phyloP scores from a whole-genome alignment of 2,888 invertebrate genomes.

The Pachliopta kotzebuea region DNA sequence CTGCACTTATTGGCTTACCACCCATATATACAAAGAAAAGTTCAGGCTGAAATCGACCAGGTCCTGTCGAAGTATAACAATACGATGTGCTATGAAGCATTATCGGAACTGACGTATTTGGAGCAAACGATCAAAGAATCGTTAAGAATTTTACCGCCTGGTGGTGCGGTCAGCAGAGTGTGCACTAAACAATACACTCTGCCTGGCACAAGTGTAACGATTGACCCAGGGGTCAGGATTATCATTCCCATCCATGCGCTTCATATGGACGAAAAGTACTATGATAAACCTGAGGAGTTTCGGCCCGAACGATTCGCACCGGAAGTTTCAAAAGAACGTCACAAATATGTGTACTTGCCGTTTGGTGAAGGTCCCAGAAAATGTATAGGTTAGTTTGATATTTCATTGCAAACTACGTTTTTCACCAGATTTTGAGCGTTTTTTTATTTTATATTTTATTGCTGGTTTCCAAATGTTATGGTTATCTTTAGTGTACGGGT shows the following conservation, averaged over 20 bases:
- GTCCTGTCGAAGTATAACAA: constrained; percentile 45
- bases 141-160: constrained; percentile 43
- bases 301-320: constrained; percentile 19
- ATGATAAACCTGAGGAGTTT: constrained; percentile 17
- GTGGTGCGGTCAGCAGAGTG: constrained; percentile 7
- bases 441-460: no score
- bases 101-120: constrained; percentile 50
- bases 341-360: constrained; percentile 14
- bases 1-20: constrained; percentile 55
- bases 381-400: constrained; percentile 25
- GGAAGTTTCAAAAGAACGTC: not conserved
- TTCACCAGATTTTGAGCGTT: no score
- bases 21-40: constrained; percentile 48
- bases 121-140: constrained; percentile 49
- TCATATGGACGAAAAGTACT: constrained; percentile 23
- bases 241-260: constrained; percentile 18
- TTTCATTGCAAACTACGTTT: not conserved
- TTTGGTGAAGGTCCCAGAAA: constrained; percentile 29
- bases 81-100: constrained; percentile 51
- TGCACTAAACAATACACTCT: constrained; percentile 12
- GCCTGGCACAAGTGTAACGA: constrained; percentile 9
- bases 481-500: no score
- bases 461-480: no score
- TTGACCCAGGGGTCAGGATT: constrained; percentile 19
- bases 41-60: constrained; percentile 49